These are phyloP conservation scores for Chunga burmeisteri DNA, from an alignment of 2,113 vertebrate genomes.

Conservation along the genomic window DNA sequence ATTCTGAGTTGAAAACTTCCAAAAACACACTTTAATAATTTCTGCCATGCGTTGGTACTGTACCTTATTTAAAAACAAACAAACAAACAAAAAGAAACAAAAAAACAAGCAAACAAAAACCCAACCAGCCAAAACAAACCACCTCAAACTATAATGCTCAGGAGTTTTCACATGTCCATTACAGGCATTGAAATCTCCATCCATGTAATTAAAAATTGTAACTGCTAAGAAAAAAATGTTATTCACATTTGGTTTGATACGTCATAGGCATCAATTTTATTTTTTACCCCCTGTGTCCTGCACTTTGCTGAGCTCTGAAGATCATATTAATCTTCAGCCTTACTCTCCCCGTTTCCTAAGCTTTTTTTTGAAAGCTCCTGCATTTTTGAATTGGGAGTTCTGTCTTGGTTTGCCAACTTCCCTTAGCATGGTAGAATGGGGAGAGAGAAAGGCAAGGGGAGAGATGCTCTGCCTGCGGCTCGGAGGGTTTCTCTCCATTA, in stretches of 20 bases:
- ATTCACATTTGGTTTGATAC: neutral
- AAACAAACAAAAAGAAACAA: neutral
- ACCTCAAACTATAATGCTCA: neutral
- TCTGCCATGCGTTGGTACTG: neutral
- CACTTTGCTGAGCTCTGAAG: neutral
- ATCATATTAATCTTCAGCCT: neutral
- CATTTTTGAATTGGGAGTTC: neutral
- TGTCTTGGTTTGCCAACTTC: neutral
- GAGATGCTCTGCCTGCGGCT: neutral
- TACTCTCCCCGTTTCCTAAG: neutral
- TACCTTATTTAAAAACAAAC: neutral
- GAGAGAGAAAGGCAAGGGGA: neutral
- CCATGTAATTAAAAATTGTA: neutral
- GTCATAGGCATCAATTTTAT: neutral
- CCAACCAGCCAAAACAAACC: neutral
- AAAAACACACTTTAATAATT: neutral
- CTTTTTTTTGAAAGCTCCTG: neutral
- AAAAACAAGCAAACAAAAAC: neutral
- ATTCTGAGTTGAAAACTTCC: neutral
- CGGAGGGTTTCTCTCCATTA: slow-evolving; percentile 5
- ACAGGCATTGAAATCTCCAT: neutral
- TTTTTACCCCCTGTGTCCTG: neutral
- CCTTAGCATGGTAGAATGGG: neutral
- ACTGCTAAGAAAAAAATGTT: neutral
- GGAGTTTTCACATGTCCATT: neutral